Evolutionary conservation across 1,140 invertebrate species (phyloP), one percentile per base, ranked within the genome.

Genomic region (Radopholus similis): DNA sequence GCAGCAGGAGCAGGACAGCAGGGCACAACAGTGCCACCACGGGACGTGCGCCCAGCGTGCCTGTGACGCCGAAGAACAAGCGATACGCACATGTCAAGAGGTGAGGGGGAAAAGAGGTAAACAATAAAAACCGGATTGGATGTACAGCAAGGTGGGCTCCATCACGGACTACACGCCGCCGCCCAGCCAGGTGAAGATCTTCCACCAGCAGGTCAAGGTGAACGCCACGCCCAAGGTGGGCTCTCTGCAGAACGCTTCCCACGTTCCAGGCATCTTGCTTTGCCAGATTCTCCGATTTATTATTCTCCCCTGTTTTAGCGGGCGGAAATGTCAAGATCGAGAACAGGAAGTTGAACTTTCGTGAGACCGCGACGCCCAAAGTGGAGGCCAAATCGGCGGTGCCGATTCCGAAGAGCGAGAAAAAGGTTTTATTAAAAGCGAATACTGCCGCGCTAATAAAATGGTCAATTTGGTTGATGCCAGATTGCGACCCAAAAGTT

Each of bases 301-400:
- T 42, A 38, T 30, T 65, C 23, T n/a, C 15, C n/a, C n/a, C n/a
- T n/a, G 9, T 55, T 72, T 47, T 51, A 72, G 70, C 34, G 9
- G 70, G 70, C 0, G 70, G 70, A 2, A 57, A 72, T 59, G 71
- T 73, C 13, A 64, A 73, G 85, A 92, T 95, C 49, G 90, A 92
- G 83, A 88, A 88, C 0, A 87, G 92, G 4, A 93, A 93, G 83
- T 84, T 93, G 66, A 90, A 92, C 74, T 95, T 94, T 84, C 92
- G 92, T 78, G 89, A 91, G 49, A 91, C 91, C 83, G 91, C 91
- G 9, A 91, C 91, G 82, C 87, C 90, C n/a, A 92, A 67, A 59
- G 75, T 76, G 9, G 74, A 76, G 34, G 73, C 57, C 32, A 76
- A 76, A 40, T 54, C 62, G 8, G 58, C 56, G 8, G 37, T 73